phyloP scores from a whole-genome alignment of 2,888 invertebrate species.

The Thyatira batis region DNA sequence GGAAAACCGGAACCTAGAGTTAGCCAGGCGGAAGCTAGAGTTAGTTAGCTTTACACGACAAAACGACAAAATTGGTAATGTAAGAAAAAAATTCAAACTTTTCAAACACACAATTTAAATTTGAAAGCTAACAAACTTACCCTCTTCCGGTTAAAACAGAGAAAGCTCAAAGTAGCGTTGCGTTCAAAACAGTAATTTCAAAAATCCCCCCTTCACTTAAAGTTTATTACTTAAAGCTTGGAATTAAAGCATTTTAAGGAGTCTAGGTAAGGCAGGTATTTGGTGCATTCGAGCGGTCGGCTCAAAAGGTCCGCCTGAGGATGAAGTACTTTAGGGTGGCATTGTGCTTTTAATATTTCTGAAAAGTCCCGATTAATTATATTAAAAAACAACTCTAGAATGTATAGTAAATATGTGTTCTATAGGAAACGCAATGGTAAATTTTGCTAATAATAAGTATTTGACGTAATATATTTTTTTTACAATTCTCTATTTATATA shows the following conservation, averaged over 20 bases:
- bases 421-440: too few species aligned
- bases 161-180: neutral
- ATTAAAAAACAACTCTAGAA: too few species aligned
- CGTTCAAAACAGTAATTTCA: constrained; percentile 4
- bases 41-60: neutral
- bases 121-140: neutral
- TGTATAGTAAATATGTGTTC: too few species aligned
- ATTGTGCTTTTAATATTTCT: constrained; percentile 2
- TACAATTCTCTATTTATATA: too few species aligned
- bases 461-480: too few species aligned
- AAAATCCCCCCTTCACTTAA: constrained; percentile 35
- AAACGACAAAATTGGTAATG: neutral
- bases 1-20: too few species aligned
- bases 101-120: neutral
- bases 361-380: neutral
- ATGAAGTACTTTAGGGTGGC: constrained; percentile 27
- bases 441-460: too few species aligned
- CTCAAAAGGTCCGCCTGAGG: constrained; percentile 57
- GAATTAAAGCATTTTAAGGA: constrained; percentile 57
- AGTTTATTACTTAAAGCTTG: constrained; percentile 56
- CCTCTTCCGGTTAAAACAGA: neutral
- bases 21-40: too few species aligned
- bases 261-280: constrained; percentile 40
- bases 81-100: neutral
- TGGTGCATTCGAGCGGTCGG: constrained; percentile 59